Base-by-base conservation (phyloP, 92 coral and sea anemone species). In the Micromussa lordhowensis region DNA sequence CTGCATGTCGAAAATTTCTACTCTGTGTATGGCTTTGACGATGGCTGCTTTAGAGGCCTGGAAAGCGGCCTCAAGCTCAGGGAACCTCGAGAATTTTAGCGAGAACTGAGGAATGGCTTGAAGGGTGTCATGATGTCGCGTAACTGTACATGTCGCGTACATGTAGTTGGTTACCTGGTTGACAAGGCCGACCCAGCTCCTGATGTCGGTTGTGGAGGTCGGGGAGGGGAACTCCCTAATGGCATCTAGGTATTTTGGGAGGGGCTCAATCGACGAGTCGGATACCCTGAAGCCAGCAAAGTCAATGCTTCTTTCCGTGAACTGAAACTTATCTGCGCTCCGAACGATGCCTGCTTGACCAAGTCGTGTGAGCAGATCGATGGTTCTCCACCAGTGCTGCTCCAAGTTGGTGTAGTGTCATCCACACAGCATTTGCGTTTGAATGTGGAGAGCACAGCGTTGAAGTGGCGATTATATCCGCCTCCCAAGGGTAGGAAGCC, bases 331-430 rank as follows among this genome's bases (percentile, higher is more conserved):
- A 9, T 40, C 48, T 1, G 48, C 91, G 89, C 83, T 91, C 13
- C 89, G 92, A 36, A 94, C 96, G 44, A 94, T 91, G 61, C 93
- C 96, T 0, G 94, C 87, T 86, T 90, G 96, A 51, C 96, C 95
- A 5, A 92, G 69, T 40, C 92, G 93, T 1, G 93, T 94, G 72
- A 94, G 96, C 30, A 94, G 34, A 91, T 92, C 87, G 77, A 94
- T 94, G 21, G 95, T 94, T 18, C 95, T 70, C 93, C 95, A 86
- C 96, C 95, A 92, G 86, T 94, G 97, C 80, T 94, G 91, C 57
- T 92, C 92, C 3, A 94, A 91, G 85, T 90, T 40, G 6, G 48
- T 40, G 48, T 40, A 9, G 48, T 40, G 48, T 40, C 48, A 4
- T 40, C 95, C 10, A 94, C 94, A 32, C 97, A 90, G 57, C 95